Evolutionary conservation across 2,113 vertebrate species (phyloP), one percentile per base, ranked within the genome.

Genomic region (Brachirus orientalis): DNA sequence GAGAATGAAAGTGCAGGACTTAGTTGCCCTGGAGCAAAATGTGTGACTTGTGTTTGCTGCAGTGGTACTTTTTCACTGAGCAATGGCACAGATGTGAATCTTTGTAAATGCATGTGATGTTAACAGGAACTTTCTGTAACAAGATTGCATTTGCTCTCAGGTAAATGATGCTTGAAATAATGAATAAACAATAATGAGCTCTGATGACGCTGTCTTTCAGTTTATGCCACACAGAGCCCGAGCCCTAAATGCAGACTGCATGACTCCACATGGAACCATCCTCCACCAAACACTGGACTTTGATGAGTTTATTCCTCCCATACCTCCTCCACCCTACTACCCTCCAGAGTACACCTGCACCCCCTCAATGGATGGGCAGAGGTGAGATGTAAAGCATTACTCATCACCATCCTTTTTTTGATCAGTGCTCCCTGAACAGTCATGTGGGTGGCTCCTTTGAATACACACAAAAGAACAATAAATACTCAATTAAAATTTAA

Each of bases 241-340:
- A 54, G 92, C 94, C 3, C 33, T 94, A 58, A 93, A 94, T 13
- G 87, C 94, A 0, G 95, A 98, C 91, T 99, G 98, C 38, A 88
- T 96, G 95, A 96, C 95, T 6, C 95, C 96, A 0, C 97, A 95
- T 0, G 95, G 96, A 71, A 94, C 96, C 12, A 92, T 96, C 52
- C 92, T 98, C 57, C 97, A 98, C 85, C 98, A 98, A 43, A 96
- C 95, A 0, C 55, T 99, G 92, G 97, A 98, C 89, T 98, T 98
- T 13, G 97, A 99, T 12, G 98, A 99, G 89, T 99, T 99, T 72
- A 95, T 98, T 33, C 94, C 97, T 6, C 98, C 97, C 0, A 96
- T 99, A 11, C 97, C 98, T 0, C 98, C 97, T 4, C 98, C 97
- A 0, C 97, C 98, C 4, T 99, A 99, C 81, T 99, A 99, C 88